A percentile compares a stretch with the other conserved stretches of the same genome.
These are phyloP conservation scores for Spinus olivaceus DNA, from an alignment of 2,797 vertebrate species.

Conservation along the genomic window DNA sequence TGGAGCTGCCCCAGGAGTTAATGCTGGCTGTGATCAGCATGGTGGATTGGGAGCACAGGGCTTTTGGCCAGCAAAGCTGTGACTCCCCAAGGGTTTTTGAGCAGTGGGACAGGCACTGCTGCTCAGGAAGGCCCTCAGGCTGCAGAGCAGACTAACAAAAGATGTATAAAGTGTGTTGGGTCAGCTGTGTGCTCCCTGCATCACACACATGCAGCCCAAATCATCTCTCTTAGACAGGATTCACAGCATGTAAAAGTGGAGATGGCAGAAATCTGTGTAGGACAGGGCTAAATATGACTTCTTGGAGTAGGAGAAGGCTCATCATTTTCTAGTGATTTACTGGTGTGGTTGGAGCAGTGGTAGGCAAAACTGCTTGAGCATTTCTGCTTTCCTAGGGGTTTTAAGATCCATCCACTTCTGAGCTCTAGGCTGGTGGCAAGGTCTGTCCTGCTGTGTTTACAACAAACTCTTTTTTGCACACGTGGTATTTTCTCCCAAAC, in stretches of 20 bases:
- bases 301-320: neutral
- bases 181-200: neutral
- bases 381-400: neutral
- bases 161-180: fast-evolving
- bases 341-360: neutral
- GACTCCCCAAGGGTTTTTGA: neutral
- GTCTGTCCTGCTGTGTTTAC: neutral
- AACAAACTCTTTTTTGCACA: neutral
- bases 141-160: neutral
- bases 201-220: neutral
- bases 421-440: neutral
- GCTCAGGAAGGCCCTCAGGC: neutral
- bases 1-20: neutral
- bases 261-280: neutral
- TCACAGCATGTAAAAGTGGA: neutral
- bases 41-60: neutral
- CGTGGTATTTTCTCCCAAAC: neutral
- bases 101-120: neutral
- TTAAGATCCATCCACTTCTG: neutral
- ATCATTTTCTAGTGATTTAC: neutral
- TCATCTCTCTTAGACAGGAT: neutral
- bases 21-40: neutral
- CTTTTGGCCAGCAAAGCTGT: neutral
- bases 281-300: neutral
- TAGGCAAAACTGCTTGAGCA: neutral